Percentiles rank a stretch among this genome's conserved stretches.
Conservation (phyloP, 1,140 invertebrate genomes). For the Macrocentrus cingulum region DNA sequence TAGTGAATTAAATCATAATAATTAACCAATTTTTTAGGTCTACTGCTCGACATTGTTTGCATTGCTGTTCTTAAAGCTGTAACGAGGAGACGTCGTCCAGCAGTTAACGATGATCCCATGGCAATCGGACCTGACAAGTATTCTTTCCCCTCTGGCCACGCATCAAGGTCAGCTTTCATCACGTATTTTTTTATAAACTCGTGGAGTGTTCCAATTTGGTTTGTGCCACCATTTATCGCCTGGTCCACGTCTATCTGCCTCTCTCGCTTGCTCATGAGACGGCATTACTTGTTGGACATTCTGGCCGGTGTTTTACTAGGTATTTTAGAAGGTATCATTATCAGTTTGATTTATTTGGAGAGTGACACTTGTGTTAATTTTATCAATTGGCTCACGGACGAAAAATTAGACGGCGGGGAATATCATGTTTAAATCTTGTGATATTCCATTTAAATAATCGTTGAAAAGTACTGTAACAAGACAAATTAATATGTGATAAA, state of each 20-base stretch:
- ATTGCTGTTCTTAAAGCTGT: constrained; percentile 81
- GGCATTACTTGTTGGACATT: constrained; percentile 89
- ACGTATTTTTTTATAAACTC: constrained; percentile 70
- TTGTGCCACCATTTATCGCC: constrained; percentile 65
- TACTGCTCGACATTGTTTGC: constrained; percentile 84
- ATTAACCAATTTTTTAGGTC: constrained; percentile 64
- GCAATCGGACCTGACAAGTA: constrained; percentile 78
- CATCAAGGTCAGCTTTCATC: constrained; percentile 81
- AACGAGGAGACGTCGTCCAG: constrained; percentile 75
- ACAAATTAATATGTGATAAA: too few species aligned
- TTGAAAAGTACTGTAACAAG: background rate
- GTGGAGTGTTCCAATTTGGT: constrained; percentile 65
- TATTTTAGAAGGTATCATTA: constrained; percentile 69
- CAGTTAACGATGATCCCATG: constrained; percentile 67
- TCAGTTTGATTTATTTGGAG: constrained; percentile 71
- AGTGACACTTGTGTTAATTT: constrained; percentile 56
- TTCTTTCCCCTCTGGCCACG: constrained; percentile 95
- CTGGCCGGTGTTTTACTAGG: constrained; percentile 75
- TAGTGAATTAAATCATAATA: background rate
- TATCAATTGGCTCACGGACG: constrained; percentile 61
- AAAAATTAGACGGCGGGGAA: constrained; percentile 61
- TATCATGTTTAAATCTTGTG: constrained; percentile 57
- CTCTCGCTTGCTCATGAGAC: constrained; percentile 77
- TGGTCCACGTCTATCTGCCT: constrained; percentile 77
- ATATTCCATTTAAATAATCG: constrained; percentile 4